Evolutionary conservation across 2,797 vertebrate species (phyloP), one percentile per base, ranked within the genome.

Genomic region (Smutsia gigantea): DNA sequence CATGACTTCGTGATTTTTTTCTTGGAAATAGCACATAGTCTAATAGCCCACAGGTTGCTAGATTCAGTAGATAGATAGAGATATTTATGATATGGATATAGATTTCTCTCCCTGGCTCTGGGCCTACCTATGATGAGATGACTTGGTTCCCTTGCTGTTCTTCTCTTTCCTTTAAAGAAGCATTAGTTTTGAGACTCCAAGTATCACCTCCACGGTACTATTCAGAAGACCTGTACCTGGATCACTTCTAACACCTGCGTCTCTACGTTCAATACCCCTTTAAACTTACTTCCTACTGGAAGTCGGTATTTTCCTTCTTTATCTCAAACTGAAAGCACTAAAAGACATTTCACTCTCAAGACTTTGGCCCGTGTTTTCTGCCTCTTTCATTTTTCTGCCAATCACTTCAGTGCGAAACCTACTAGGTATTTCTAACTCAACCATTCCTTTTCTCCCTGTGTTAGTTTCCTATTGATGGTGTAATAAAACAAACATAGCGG

Each of bases 381-480:
- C 3, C 11, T 71, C 34, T 77, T 66, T 86, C 17, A 53, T 74
- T 51, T 42, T 37, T 77, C 49, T 89, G 64, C 17, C 29, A 90
- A 11, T 61, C 13, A 69, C 12, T 81, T 92, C 19, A 66, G 29
- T 3, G 25, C 39, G 23, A 79, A 74, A 84, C 2, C 9, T 57
- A 17, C 34, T 51, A 59, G 19, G 23, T 23, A 21, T 57, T 83
- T 77, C 10, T n/a, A 42, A 71, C 18, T 77, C 46, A 87, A 61
- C 0, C 1, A 46, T 59, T 37, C 53, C 51, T 68, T 57, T 75
- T 1, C 11, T 0, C 0, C 9, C 14, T 53, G 59, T 21, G 29
- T 75, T 63, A 7, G 0, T 51, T 87, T 77, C 46, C 29, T 42
- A 34, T 12, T 77, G n/a, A 63, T 64, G 6, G 21, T 57, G 8